Percentiles rank a stretch among this genome's conserved stretches.
Conservation (phyloP, 2,888 invertebrate genomes). For the Poecilus cupreus region DNA sequence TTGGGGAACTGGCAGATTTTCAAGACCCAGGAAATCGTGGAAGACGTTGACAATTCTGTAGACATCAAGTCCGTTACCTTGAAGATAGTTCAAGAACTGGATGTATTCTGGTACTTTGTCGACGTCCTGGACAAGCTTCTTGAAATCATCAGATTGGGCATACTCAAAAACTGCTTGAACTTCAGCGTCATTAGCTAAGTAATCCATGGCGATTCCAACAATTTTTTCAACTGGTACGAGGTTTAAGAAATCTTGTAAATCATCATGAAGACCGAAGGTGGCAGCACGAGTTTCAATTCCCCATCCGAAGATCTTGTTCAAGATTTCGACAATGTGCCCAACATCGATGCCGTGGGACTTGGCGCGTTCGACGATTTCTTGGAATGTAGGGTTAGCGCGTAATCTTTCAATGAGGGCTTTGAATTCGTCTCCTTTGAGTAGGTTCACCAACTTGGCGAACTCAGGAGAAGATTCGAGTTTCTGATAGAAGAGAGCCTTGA, state of each 20-base stretch:
- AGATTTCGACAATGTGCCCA: no score
- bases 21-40: slow-evolving; percentile 64
- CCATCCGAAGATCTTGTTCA: no score
- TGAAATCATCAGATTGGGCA: slow-evolving; percentile 65
- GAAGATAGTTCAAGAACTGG: slow-evolving; percentile 65
- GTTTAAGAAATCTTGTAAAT: slow-evolving; percentile 63
- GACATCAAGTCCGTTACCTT: slow-evolving; percentile 66
- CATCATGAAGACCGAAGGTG: slow-evolving; percentile 52
- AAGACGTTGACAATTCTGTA: slow-evolving; percentile 64
- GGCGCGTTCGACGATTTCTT: no score
- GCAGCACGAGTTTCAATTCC: background rate
- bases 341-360: no score
- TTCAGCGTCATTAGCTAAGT: slow-evolving; percentile 64
- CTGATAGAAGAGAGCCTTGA: slow-evolving; percentile 64
- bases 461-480: slow-evolving; percentile 65
- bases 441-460: no score
- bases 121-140: slow-evolving; percentile 61
- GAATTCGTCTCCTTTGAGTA: no score
- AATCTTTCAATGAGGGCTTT: no score
- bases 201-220: slow-evolving; percentile 62
- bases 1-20: background rate
- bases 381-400: no score
- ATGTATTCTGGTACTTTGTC: slow-evolving; percentile 60
- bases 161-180: slow-evolving; percentile 63
- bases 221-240: slow-evolving; percentile 64